These are phyloP conservation scores for Aphis gossypii DNA, from an alignment of 1,140 invertebrate species.

Conservation along the genomic window DNA sequence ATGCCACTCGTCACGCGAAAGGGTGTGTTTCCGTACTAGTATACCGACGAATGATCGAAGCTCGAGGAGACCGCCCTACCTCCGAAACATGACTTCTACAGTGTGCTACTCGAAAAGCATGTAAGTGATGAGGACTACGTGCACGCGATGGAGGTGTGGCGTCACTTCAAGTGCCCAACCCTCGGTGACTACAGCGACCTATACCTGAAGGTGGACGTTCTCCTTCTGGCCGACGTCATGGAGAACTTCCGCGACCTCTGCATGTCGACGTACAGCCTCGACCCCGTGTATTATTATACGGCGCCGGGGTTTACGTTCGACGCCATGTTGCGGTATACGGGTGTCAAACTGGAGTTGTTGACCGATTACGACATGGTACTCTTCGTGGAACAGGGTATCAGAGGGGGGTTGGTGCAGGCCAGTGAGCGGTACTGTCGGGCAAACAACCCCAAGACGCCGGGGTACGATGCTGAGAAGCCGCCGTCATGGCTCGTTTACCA, in stretches of 20 bases:
- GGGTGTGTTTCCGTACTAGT: not conserved
- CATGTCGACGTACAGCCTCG: no score
- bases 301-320: no score
- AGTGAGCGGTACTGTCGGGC: no score
- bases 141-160: conserved; percentile 64
- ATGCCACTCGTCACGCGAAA: not conserved
- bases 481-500: no score
- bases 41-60: not conserved
- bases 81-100: conserved; percentile 62
- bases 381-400: no score
- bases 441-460: no score
- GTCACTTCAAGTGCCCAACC: conserved; percentile 63
- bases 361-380: no score
- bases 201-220: conserved; percentile 65
- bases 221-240: conserved; percentile 64
- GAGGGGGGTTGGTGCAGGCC: no score
- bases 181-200: conserved; percentile 65
- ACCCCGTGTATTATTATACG: no score
- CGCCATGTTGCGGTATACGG: no score
- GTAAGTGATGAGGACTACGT: conserved; percentile 64
- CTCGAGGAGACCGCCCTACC: not conserved
- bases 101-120: conserved; percentile 61
- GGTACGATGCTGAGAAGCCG: no score
- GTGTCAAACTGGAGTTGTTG: no score
- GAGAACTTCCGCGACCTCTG: conserved; percentile 59